Base-by-base conservation (phyloP, 64 coral and sea anemone species). In the Stichodactyla mertensii region DNA sequence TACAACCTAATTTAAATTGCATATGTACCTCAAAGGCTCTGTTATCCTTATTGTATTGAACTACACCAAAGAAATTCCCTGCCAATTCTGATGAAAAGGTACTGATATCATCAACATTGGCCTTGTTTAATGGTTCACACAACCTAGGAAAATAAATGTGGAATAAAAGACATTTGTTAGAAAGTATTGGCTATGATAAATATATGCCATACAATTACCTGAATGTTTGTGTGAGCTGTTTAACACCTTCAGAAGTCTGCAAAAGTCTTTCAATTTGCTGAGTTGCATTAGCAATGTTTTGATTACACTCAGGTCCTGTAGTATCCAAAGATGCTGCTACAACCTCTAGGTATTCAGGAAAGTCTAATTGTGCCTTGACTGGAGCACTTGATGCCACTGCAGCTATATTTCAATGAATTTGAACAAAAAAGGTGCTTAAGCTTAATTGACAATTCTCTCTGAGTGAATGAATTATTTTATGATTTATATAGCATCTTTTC, bases 31-130 rank as follows among this genome's bases (percentile, higher is more conserved):
- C 96, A 86, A 98, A 98, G 54, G 92, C 92, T 84, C 96, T 94
- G 92, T 98, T 98, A 62, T 98, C 96, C 45, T 92, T 98, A 23
- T 98, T 98, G 52, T 98, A 98, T 64, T 98, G 96, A 54, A 98
- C 96, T 71, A 98, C 90, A 58, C 92, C 92, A 71, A 89, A 77
- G 92, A 98, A 98, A 59, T 90, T 94, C 4, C 92, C 92, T 14
- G 92, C 90, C n/a, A 94, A 61, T 53, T 62, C 62, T 54, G 78
- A 87, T n/a, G 90, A 85, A 86, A 98, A 98, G 23, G 87, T 88
- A 16, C 92, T 79, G 53, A 98, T 74, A n/a, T 88, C 88, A 69
- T 99, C 56, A 57, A 87, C 87, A 26, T 83, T 84, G 67, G 78
- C 84, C 78, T 61, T 81, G 20, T 86, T 80, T 55, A 98, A 51